A percentile compares a stretch with the other conserved stretches of the same genome.
phyloP scores from a whole-genome alignment of 2,797 vertebrate genomes.

The Rhadinocentrus ornatus region DNA sequence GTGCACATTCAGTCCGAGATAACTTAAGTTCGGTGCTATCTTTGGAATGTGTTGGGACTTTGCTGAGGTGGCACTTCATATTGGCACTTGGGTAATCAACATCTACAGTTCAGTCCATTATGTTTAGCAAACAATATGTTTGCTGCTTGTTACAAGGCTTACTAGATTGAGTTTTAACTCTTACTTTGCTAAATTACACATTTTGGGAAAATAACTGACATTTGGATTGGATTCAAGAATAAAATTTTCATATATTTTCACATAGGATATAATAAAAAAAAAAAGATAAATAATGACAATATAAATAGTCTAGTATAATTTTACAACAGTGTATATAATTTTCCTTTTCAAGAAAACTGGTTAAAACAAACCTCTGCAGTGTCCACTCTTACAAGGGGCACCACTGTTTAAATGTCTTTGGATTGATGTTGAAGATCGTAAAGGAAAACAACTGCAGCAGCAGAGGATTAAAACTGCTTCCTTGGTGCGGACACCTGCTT shows the following conservation, averaged over 20 bases:
- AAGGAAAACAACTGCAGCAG: constrained; percentile 29
- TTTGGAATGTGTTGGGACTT: constrained; percentile 80
- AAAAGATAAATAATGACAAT: constrained; percentile 77
- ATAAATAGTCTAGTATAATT: constrained; percentile 80
- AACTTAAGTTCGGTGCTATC: constrained; percentile 50
- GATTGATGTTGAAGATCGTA: constrained; percentile 67
- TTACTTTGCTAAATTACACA: constrained; percentile 29
- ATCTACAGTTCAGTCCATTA: constrained; percentile 29
- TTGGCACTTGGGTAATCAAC: constrained; percentile 70
- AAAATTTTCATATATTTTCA: constrained; percentile 50
- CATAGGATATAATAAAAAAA: constrained; percentile 49
- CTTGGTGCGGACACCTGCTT: constrained; percentile 43
- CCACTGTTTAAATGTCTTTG: constrained; percentile 70
- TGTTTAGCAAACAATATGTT: constrained; percentile 24
- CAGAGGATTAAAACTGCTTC: constrained; percentile 25
- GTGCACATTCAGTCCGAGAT: constrained; percentile 35
- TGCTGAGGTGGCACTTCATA: constrained; percentile 45
- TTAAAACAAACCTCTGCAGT: constrained; percentile 47
- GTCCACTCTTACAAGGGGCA: constrained; percentile 32
- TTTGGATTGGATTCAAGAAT: constrained; percentile 63
- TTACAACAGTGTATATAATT: constrained; percentile 53
- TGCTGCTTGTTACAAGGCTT: constrained; percentile 19
- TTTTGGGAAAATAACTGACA: constrained; percentile 39
- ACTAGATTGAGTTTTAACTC: constrained; percentile 5
- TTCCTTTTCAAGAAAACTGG: constrained; percentile 42